Evolutionary conservation across 2,888 invertebrate species (phyloP), one percentile per base, ranked within the genome.

Genomic region (Romanomermis culicivorax): DNA sequence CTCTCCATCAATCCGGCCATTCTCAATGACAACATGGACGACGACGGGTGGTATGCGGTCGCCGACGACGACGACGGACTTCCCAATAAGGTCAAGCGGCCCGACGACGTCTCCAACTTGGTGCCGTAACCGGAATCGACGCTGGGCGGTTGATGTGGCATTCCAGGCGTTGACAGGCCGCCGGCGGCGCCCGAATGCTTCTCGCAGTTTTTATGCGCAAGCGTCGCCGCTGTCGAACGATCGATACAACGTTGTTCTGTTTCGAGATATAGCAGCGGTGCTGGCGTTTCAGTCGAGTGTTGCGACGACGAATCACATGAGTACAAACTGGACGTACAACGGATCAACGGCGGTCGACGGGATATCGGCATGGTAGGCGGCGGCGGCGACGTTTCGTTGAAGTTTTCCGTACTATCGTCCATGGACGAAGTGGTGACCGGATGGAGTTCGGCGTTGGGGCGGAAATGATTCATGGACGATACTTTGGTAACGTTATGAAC

Each of bases 311-410:
- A 45, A n/a, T 45, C 17, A 23, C 45, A 45, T 4, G 45, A 45
- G 23, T 45, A 45, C 23, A 45, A 45, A 45, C 45, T 45, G 23
- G 7, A 7, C 17, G 7, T 7, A 7, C 11, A 17, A 17, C 36
- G 36, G 17, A 11, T 36, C 36, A 36, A 36, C 17, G 7, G 11
- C 17, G 7, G 7, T 23, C 47, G 7, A 7, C 14, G 47, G 14
- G 47, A 23, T 36, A 36, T 36, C 36, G n/a, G n/a, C n/a, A n/a
- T n/a, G 54, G 50, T 47, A n/a, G 25, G n/a, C 24, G 49, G 49
- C 24, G 53, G 49, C n/a, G 56, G 56, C n/a, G 53, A 54, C 23
- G 56, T 56, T 20, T 57, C 57, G 23, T 42, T 7, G 23, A 52
- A 52, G 43, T 26, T 52, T 2, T 52, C 52, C 52, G 36, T 17